Base-by-base conservation (phyloP, 2,888 invertebrate species). In the Hemicrepidius hirtus region DNA sequence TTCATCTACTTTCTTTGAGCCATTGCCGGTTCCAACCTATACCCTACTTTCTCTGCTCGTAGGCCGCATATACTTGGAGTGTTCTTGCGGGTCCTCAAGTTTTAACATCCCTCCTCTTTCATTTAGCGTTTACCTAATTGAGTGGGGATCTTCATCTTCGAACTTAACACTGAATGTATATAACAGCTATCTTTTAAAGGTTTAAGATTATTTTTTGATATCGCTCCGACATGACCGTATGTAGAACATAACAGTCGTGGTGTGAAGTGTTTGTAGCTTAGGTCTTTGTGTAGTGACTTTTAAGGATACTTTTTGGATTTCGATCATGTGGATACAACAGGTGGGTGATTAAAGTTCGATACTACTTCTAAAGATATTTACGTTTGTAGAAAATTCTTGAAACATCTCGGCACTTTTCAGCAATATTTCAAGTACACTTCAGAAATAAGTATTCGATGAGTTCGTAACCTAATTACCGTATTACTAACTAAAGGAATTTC, bases 1-100 rank as follows among this genome's bases (percentile, higher is more conserved):
- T 66, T 68, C 71, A 59, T 68, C 71, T 71, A 71, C 71, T 74
- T 74, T 71, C 74, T 68, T 74, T 62, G 59, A 63, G 68, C 37
- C 57, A 49, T 65, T 66, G 70, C 64, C 67, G 66, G 63, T 67
- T 55, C 57, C 71, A 73, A 64, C 63, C 32, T 75, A 55, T 79
- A 81, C 80, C 81, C 81, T 81, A 81, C 81, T 81, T 81, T 81
- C 81, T 81, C 81, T 73, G 75, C 50, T 77, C 70, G 74, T 74
- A 73, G 71, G 76, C 73, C 74, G 69, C 70, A 32, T 74, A 32
- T 67, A 62, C 46, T 71, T 64, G 53, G 28, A 68, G 44, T 59
- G 44, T 40, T 71, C 68, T 71, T 50, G 67, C 53, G 59, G 53
- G 70, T 70, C 73, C 67, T 74, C 71, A 16, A 55, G 59, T 75